A percentile compares a stretch with the other conserved stretches of the same genome.
These are phyloP conservation scores for Dolomedes plantarius DNA, from an alignment of 2,888 invertebrate genomes.

Conservation along the genomic window DNA sequence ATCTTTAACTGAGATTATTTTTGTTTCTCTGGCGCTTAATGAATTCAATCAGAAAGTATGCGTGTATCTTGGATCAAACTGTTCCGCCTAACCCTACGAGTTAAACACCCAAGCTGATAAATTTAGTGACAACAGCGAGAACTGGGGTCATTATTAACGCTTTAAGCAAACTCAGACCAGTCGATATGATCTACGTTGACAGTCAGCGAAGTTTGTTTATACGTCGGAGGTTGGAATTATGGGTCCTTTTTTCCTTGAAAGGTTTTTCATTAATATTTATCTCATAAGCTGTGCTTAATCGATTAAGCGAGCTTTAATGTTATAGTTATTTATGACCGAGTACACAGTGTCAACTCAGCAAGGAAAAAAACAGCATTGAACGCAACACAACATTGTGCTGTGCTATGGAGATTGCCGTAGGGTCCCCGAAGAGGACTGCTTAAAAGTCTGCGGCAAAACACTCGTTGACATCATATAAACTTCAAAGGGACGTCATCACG, in stretches of 20 bases:
- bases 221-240: not conserved
- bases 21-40: too few relatives aligned
- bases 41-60: too few relatives aligned
- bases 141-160: not conserved
- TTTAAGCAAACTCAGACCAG: not conserved
- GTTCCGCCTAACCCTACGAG: too few relatives aligned
- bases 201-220: not conserved
- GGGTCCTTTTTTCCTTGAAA: not conserved
- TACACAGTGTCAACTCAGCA: not conserved
- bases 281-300: not conserved
- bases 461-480: not conserved
- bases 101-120: not conserved
- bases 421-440: not conserved
- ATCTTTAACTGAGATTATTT: too few relatives aligned
- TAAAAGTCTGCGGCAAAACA: not conserved
- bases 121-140: not conserved
- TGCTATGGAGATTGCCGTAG: not conserved
- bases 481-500: not conserved
- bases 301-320: not conserved
- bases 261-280: conserved; percentile 6
- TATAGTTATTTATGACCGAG: not conserved
- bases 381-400: not conserved
- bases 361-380: too few relatives aligned
- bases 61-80: too few relatives aligned
- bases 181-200: not conserved